Evolutionary conservation across 2,797 vertebrate genomes (phyloP).

Genomic region (Myioborus melanocephalus): DNA sequence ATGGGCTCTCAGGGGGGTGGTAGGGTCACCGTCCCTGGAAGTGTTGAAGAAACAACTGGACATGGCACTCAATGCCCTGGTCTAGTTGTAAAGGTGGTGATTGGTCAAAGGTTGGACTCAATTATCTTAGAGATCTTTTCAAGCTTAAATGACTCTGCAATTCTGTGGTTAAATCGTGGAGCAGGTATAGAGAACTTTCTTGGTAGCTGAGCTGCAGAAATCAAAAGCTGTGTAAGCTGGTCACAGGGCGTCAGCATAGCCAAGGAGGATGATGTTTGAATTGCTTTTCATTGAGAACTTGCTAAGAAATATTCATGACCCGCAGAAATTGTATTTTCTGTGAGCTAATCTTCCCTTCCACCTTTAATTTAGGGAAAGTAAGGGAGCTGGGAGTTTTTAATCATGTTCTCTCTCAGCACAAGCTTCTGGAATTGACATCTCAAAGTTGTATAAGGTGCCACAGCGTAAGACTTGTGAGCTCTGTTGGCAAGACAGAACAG

Average conservation of each 20-base stretch:
- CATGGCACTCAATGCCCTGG: neutral
- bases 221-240: neutral
- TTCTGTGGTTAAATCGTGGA: neutral
- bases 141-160: neutral
- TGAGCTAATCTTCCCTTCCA: neutral
- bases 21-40: neutral
- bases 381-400: neutral
- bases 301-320: neutral
- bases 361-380: neutral
- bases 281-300: neutral
- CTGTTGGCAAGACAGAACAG: neutral
- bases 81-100: neutral
- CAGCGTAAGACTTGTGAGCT: neutral
- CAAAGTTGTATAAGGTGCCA: neutral
- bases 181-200: neutral
- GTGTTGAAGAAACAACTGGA: neutral
- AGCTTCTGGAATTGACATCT: neutral
- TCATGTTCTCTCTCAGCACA: neutral
- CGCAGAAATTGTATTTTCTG: neutral
- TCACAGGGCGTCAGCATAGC: neutral
- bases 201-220: neutral
- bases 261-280: neutral
- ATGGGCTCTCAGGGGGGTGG: too few relatives aligned
- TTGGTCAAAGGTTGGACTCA: neutral
- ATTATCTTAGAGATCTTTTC: neutral